phyloP scores from a whole-genome alignment of 2,113 vertebrate species.

The Mus pahari region DNA sequence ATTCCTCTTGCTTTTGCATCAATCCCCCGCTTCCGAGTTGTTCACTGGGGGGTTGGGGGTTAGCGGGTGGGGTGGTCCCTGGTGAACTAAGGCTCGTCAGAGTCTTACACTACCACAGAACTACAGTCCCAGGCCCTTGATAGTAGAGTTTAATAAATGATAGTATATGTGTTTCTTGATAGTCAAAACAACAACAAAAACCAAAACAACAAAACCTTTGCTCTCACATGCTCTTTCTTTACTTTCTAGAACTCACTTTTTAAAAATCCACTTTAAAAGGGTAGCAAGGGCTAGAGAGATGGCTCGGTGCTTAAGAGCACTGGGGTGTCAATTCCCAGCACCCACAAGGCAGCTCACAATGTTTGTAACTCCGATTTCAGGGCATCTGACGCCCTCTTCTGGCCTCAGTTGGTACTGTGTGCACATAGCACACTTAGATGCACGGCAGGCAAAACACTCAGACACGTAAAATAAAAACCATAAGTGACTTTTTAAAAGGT shows the following conservation, averaged over 20 bases:
- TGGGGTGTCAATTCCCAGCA: background rate
- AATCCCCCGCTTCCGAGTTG: too few relatives aligned
- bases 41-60: too few relatives aligned
- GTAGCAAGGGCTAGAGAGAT: background rate
- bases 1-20: too few relatives aligned
- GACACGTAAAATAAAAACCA: background rate
- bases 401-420: background rate
- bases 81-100: too few relatives aligned
- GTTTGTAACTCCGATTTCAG: background rate
- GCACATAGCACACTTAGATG: background rate
- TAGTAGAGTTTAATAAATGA: slow-evolving; percentile 30
- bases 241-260: slow-evolving; percentile 33
- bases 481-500: background rate
- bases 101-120: too few relatives aligned
- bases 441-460: background rate
- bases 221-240: background rate
- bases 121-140: background rate
- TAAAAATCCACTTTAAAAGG: slow-evolving; percentile 8
- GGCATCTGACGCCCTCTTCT: background rate
- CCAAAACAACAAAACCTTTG: background rate
- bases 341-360: background rate
- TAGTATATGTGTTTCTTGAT: slow-evolving; percentile 14
- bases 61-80: too few relatives aligned
- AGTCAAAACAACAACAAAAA: background rate
- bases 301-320: background rate